Percentiles rank a stretch among this genome's conserved stretches.
Conservation (phyloP, 2,113 vertebrate species). For the Aptenodytes forsteri region DNA sequence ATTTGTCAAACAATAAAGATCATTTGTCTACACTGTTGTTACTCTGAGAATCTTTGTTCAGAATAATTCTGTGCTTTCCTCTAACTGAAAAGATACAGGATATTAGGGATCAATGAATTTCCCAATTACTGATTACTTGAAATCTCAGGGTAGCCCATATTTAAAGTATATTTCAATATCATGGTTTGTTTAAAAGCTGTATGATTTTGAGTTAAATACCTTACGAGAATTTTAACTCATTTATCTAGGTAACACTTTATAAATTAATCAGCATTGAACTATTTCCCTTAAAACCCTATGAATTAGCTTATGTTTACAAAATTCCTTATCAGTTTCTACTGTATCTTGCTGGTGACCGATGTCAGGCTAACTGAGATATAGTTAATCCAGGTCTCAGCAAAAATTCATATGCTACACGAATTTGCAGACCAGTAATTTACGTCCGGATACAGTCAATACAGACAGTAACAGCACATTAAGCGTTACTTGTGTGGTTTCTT, state of each 20-base stretch:
- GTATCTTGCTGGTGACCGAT: neutral
- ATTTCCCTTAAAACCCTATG: neutral
- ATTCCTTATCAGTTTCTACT: neutral
- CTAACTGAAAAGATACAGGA: neutral
- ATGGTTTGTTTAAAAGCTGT: neutral
- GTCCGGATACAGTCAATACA: neutral
- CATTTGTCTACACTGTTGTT: neutral
- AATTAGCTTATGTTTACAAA: neutral
- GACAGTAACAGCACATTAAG: neutral
- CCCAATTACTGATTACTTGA: neutral
- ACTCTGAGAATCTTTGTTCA: neutral
- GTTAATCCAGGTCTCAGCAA: neutral
- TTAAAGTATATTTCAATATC: neutral
- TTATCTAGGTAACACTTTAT: neutral
- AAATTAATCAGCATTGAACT: neutral
- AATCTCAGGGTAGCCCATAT: neutral
- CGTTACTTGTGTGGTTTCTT: neutral
- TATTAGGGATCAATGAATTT: neutral
- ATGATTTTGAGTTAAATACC: neutral
- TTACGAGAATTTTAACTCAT: neutral
- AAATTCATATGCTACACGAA: neutral
- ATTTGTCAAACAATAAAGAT: neutral
- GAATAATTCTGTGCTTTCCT: neutral
- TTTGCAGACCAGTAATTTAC: neutral
- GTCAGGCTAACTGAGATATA: neutral